Evolutionary conservation across 1,140 invertebrate genomes (phyloP).

Genomic region (Calliopsis andreniformis): DNA sequence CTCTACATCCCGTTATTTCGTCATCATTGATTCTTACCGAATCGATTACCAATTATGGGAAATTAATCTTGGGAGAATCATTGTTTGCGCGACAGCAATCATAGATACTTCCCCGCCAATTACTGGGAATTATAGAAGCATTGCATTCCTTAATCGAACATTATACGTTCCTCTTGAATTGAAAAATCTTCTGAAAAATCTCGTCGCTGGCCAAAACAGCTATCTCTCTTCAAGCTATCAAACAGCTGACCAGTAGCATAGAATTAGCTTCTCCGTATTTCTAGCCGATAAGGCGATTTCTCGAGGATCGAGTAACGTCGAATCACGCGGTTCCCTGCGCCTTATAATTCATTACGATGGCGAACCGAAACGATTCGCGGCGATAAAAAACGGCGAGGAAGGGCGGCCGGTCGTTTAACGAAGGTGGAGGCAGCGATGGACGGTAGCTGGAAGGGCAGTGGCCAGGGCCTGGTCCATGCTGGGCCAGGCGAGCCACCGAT

Average conservation of each 20-base stretch:
- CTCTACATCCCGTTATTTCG: conserved; percentile 11
- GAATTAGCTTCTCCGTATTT: too few relatives aligned
- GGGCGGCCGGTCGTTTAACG: conserved; percentile 67
- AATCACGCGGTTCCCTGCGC: conserved; percentile 43
- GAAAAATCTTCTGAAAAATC: too few relatives aligned
- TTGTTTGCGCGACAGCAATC: conserved; percentile 9
- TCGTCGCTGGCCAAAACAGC: too few relatives aligned
- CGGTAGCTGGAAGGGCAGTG: neutral
- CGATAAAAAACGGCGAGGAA: conserved; percentile 66
- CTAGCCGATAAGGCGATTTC: neutral
- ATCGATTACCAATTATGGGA: conserved; percentile 17
- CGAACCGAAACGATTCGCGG: conserved; percentile 68
- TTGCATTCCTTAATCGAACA: too few relatives aligned
- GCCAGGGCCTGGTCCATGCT: neutral
- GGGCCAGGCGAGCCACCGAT: too few relatives aligned
- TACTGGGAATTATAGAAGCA: too few relatives aligned
- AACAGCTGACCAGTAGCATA: too few relatives aligned
- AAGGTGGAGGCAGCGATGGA: conserved; percentile 35
- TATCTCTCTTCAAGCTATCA: too few relatives aligned
- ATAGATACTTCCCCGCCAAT: too few relatives aligned
- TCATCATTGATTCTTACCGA: conserved; percentile 1
- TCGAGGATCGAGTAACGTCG: neutral
- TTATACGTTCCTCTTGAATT: too few relatives aligned
- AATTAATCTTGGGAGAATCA: neutral
- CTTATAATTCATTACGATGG: conserved; percentile 74